These are phyloP conservation scores for Amphimallon solstitiale DNA, from an alignment of 2,888 invertebrate genomes.

Conservation along the genomic window DNA sequence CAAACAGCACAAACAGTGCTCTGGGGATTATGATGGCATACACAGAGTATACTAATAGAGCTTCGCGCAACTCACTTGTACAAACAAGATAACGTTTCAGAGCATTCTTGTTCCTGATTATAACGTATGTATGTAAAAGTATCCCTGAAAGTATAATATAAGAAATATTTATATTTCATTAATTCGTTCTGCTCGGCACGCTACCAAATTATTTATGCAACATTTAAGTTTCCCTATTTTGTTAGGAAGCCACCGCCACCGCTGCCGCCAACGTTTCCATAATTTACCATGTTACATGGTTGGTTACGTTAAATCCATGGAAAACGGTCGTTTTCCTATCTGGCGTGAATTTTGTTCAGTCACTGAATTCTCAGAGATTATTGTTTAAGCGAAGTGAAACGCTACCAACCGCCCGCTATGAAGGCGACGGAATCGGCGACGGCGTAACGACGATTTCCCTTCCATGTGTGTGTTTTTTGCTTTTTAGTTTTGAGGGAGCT, in stretches of 20 bases:
- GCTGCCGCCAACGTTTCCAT: conserved; percentile 38
- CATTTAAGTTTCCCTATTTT: conserved; percentile 58
- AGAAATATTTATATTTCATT: conserved; percentile 57
- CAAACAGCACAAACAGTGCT: conserved; percentile 46
- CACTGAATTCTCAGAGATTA: conserved; percentile 47
- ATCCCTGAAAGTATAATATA: conserved; percentile 41
- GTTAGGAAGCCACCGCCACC: conserved; percentile 52
- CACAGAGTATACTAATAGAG: conserved; percentile 47
- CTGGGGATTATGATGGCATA: conserved; percentile 44
- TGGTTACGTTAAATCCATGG: conserved; percentile 51
- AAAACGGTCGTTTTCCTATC: conserved; percentile 53
- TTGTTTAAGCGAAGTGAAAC: conserved; percentile 39
- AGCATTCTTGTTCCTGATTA: conserved; percentile 42
- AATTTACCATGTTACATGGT: conserved; percentile 51
- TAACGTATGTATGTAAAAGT: conserved; percentile 26
- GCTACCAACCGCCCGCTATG: neutral
- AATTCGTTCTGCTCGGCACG: conserved; percentile 52
- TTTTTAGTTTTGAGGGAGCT: neutral
- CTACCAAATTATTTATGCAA: conserved; percentile 54
- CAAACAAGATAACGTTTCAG: conserved; percentile 48
- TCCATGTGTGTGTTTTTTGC: neutral
- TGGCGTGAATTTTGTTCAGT: conserved; percentile 50
- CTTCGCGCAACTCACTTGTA: conserved; percentile 48
- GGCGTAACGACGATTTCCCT: conserved; percentile 1
- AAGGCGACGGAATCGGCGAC: conserved; percentile 6